Conservation (phyloP, 2,797 vertebrate species). For the Crocidura indochinensis region DNA sequence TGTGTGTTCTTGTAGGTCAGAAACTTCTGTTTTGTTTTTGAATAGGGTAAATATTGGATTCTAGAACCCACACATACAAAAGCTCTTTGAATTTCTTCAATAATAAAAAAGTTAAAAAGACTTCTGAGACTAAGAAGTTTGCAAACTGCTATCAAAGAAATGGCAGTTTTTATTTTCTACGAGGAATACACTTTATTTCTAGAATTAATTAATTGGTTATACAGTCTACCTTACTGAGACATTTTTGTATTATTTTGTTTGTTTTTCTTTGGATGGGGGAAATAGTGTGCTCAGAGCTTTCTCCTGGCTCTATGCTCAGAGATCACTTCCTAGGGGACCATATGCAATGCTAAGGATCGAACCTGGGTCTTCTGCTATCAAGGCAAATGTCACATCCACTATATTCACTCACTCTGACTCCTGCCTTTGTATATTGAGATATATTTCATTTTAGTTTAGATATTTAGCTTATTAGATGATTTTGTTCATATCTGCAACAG, state of each 20-base stretch:
- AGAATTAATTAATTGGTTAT: not conserved
- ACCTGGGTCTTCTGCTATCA: too few relatives aligned
- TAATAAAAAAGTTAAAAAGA: not conserved
- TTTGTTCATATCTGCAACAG: not conserved
- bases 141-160: not conserved
- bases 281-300: too few relatives aligned
- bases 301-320: too few relatives aligned
- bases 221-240: not conserved
- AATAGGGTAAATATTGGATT: not conserved
- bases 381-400: too few relatives aligned
- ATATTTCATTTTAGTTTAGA: constrained; percentile 41
- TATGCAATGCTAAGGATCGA: too few relatives aligned
- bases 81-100: not conserved
- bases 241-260: too few relatives aligned
- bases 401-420: too few relatives aligned
- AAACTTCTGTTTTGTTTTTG: constrained; percentile 12
- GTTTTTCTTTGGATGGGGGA: too few relatives aligned
- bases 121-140: not conserved
- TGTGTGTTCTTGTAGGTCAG: not conserved
- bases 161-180: not conserved
- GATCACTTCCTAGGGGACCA: too few relatives aligned
- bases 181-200: not conserved
- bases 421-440: constrained; percentile 41
- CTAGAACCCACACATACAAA: not conserved
- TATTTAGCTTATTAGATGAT: not conserved